Evolutionary conservation across 1,140 invertebrate species (phyloP).

Genomic region (Bilobella aurantiaca): DNA sequence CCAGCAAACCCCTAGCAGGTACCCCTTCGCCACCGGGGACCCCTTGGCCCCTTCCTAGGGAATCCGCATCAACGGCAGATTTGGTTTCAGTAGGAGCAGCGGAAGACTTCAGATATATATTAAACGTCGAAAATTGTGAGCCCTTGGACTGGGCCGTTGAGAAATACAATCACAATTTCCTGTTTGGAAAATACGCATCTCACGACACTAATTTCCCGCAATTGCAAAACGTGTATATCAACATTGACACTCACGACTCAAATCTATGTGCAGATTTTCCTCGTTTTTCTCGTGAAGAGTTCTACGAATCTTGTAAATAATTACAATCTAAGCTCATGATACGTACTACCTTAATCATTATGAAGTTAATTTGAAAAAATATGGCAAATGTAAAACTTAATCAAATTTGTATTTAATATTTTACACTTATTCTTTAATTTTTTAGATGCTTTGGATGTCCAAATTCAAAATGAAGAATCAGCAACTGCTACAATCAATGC

Average conservation of each 20-base stretch:
- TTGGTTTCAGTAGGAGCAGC: neutral
- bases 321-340: too few relatives aligned
- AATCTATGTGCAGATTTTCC: too few relatives aligned
- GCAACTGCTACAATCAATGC: slow-evolving; percentile 13
- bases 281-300: too few relatives aligned
- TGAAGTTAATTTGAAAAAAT: too few relatives aligned
- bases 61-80: neutral
- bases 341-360: too few relatives aligned
- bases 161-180: slow-evolving; percentile 7
- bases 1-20: slow-evolving; percentile 14
- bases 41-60: slow-evolving; percentile 16
- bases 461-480: neutral
- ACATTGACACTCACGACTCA: neutral
- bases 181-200: neutral
- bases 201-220: neutral
- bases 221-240: neutral
- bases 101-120: neutral
- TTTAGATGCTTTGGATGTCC: slow-evolving; percentile 8
- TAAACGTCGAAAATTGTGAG: neutral
- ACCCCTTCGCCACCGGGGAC: slow-evolving; percentile 10
- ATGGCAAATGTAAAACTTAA: too few relatives aligned
- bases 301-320: too few relatives aligned
- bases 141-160: slow-evolving; percentile 13
- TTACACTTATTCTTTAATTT: neutral
- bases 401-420: too few relatives aligned